A percentile compares a stretch with the other conserved stretches of the same genome.
These are phyloP conservation scores for Helleia helle DNA, from an alignment of 2,888 invertebrate species.

Conservation along the genomic window DNA sequence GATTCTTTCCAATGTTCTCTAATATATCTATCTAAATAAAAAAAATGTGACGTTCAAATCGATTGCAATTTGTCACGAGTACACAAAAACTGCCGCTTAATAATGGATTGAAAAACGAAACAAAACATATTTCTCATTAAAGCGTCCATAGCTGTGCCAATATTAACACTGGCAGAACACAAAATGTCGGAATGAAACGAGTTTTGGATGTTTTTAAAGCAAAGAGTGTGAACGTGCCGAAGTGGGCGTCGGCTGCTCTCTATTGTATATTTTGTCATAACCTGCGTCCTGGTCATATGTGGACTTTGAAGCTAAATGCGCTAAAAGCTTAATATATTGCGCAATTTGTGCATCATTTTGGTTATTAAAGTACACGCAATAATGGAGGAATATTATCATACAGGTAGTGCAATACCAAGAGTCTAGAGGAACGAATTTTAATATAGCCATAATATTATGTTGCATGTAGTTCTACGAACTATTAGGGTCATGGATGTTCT, in stretches of 20 bases:
- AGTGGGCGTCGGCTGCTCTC: conserved; percentile 21
- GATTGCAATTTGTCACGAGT: too few relatives aligned
- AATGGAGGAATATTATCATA: too few relatives aligned
- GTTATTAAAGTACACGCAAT: too few relatives aligned
- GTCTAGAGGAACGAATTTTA: too few relatives aligned
- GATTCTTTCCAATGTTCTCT: too few relatives aligned
- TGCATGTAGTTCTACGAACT: too few relatives aligned
- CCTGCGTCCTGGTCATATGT: conserved; percentile 4
- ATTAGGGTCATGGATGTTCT: too few relatives aligned
- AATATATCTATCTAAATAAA: too few relatives aligned
- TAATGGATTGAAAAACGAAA: neutral
- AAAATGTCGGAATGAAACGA: conserved; percentile 36
- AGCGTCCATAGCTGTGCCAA: conserved; percentile 32
- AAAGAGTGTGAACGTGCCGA: conserved; percentile 28
- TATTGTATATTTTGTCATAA: conserved; percentile 11
- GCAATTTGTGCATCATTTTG: neutral
- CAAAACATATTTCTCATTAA: conserved; percentile 19
- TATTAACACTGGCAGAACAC: conserved; percentile 31
- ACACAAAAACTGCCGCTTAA: too few relatives aligned
- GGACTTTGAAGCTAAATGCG: neutral
- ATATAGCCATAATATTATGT: too few relatives aligned
- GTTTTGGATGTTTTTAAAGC: conserved; percentile 38
- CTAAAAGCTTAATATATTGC: neutral
- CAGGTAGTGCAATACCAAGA: too few relatives aligned
- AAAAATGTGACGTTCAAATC: too few relatives aligned